phyloP scores from a whole-genome alignment of 2,113 vertebrate species.

The Hemicordylus capensis region DNA sequence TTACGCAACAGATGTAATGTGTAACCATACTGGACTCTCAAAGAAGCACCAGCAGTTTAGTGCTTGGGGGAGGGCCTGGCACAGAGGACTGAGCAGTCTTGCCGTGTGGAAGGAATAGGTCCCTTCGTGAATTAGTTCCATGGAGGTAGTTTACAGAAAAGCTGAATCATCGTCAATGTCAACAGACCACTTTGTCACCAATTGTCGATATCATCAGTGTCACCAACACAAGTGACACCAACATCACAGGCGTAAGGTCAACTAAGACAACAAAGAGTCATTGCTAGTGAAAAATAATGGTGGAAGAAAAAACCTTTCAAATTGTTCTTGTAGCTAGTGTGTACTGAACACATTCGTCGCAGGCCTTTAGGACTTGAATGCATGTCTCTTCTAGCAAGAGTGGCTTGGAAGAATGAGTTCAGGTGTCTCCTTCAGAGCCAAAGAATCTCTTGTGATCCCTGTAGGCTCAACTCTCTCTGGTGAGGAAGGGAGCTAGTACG shows the following conservation, averaged over 20 bases:
- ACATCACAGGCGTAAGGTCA: too few relatives aligned
- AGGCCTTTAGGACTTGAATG: background rate
- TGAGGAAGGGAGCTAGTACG: too few relatives aligned
- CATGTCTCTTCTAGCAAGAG: background rate
- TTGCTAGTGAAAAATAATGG: too few relatives aligned
- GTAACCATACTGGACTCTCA: background rate
- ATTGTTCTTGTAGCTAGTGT: background rate
- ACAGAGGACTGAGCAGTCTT: background rate
- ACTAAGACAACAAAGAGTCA: background rate
- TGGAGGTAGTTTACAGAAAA: background rate
- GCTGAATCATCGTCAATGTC: background rate
- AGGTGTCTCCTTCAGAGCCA: background rate
- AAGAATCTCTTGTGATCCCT: too few relatives aligned
- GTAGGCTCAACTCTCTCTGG: too few relatives aligned
- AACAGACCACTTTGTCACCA: background rate
- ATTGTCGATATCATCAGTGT: too few relatives aligned
- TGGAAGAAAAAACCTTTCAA: background rate
- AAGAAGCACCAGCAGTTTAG: too few relatives aligned
- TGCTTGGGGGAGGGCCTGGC: background rate
- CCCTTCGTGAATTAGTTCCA: background rate
- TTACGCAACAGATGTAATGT: background rate
- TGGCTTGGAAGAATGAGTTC: background rate
- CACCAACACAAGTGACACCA: too few relatives aligned
- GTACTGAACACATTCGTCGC: background rate
- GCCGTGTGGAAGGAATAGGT: background rate